These are phyloP conservation scores for Columba janthina DNA, from an alignment of 2,113 vertebrate species.

Conservation along the genomic window DNA sequence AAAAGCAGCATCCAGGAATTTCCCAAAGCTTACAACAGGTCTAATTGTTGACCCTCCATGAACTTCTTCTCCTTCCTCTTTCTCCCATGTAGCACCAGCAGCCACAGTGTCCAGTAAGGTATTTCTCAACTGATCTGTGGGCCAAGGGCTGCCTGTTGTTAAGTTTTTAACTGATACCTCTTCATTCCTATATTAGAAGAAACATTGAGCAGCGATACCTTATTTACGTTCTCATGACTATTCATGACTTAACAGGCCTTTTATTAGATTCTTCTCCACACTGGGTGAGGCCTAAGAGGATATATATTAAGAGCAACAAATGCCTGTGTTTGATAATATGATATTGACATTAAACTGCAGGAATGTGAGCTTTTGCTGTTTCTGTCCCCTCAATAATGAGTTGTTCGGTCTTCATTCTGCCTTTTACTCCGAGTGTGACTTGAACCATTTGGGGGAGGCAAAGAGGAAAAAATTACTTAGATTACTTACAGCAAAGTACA, in stretches of 20 bases:
- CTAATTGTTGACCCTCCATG: neutral
- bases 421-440: neutral
- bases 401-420: neutral
- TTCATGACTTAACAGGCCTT: neutral
- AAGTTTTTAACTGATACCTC: neutral
- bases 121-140: neutral
- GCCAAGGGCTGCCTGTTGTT: neutral
- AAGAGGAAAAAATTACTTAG: neutral
- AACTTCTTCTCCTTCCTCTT: neutral
- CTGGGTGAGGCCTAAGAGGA: neutral
- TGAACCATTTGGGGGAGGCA: neutral
- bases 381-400: neutral
- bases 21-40: neutral
- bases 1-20: neutral
- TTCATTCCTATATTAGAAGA: neutral
- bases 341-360: neutral
- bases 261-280: neutral
- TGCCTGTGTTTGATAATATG: neutral
- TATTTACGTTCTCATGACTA: neutral
- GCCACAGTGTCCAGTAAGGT: fast-evolving
- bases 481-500: neutral
- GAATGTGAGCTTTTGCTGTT: neutral
- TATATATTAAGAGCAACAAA: neutral
- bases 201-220: neutral
- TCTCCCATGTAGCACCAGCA: neutral